These are phyloP conservation scores for Celastrina argiolus DNA, from an alignment of 2,888 invertebrate species.

Conservation along the genomic window DNA sequence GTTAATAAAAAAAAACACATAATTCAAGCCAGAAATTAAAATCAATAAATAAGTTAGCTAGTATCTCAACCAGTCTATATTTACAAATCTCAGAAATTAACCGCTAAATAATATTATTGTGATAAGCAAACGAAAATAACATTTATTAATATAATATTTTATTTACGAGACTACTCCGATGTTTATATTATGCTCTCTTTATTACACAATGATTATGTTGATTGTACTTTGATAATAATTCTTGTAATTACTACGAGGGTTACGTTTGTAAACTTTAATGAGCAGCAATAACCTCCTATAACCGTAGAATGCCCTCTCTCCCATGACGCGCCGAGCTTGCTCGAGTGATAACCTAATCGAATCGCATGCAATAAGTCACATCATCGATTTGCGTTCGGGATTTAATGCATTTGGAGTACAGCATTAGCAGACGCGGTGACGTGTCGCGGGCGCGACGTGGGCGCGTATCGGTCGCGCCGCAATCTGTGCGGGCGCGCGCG, in stretches of 20 bases:
- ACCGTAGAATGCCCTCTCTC: slow-evolving; percentile 15
- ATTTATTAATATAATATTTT: neutral
- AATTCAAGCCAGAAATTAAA: neutral
- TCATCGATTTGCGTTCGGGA: slow-evolving; percentile 40
- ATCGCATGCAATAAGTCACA: slow-evolving; percentile 32
- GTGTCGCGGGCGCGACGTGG: slow-evolving; percentile 48
- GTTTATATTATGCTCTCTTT: neutral
- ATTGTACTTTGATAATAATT: neutral
- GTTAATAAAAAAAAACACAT: neutral
- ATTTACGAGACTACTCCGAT: neutral
- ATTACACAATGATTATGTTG: neutral
- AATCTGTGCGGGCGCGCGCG: slow-evolving; percentile 64
- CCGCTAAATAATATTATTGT: too few species aligned
- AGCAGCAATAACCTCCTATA: neutral
- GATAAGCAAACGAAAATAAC: neutral
- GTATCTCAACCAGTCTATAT: too few species aligned
- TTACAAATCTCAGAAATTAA: neutral
- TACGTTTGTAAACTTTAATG: slow-evolving; percentile 6
- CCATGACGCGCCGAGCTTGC: slow-evolving; percentile 4
- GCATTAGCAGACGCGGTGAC: slow-evolving; percentile 46
- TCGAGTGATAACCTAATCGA: slow-evolving; percentile 21
- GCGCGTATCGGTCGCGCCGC: slow-evolving; percentile 55
- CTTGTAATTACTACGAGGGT: neutral
- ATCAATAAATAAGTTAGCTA: neutral
- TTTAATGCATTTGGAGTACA: slow-evolving; percentile 42